Conservation (phyloP, 2,888 invertebrate genomes). For the Cylloceria caligata region DNA sequence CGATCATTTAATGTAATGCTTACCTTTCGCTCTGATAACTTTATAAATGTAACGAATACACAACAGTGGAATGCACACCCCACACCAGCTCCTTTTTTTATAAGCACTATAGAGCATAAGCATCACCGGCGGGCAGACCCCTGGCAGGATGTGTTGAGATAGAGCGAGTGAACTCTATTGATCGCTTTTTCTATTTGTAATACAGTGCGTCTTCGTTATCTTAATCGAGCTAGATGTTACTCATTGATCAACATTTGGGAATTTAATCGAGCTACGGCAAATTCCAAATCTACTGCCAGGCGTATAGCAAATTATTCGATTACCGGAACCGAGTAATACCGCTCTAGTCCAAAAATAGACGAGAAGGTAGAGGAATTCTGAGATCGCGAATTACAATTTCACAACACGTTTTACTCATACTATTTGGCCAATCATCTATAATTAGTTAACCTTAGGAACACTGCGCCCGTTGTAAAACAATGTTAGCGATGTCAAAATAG, state of each 20-base stretch:
- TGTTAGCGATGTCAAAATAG: no score
- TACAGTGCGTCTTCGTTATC: background rate
- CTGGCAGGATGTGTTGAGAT: constrained; percentile 2
- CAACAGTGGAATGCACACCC: background rate
- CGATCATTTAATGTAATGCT: background rate
- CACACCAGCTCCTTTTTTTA: background rate
- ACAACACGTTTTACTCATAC: background rate
- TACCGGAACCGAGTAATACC: background rate
- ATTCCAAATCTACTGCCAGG: background rate
- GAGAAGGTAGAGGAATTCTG: background rate
- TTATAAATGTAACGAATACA: background rate
- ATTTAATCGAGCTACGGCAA: background rate
- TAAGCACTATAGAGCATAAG: background rate
- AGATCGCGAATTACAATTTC: background rate
- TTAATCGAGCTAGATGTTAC: background rate
- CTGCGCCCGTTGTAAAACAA: background rate
- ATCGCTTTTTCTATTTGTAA: background rate
- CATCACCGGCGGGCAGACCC: background rate
- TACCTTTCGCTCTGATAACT: background rate
- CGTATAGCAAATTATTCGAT: background rate
- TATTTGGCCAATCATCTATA: background rate
- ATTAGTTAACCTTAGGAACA: background rate
- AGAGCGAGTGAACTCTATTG: constrained; percentile 4
- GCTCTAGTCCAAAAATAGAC: background rate
- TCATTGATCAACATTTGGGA: background rate